A percentile compares a stretch with the other conserved stretches of the same genome.
Evolutionary conservation across 2,113 vertebrate genomes (phyloP).

Genomic region (Melanocharis versteri): DNA sequence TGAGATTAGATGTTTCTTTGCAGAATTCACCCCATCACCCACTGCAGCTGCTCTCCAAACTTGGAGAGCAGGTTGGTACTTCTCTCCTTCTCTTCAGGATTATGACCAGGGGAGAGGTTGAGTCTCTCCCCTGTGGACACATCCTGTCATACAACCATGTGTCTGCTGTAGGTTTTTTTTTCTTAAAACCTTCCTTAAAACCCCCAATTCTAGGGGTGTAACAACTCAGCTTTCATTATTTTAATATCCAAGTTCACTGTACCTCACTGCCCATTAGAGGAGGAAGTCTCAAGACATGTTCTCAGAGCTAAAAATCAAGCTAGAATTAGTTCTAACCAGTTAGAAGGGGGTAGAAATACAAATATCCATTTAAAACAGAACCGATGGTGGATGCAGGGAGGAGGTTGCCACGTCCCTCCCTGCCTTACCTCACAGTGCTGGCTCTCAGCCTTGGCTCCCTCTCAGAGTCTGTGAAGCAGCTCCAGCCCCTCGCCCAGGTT

Average conservation of each 20-base stretch:
- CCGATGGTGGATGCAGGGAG: neutral
- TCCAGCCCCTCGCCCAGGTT: neutral
- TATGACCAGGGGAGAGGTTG: neutral
- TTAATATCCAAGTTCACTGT: neutral
- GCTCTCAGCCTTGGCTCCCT: neutral
- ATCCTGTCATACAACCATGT: neutral
- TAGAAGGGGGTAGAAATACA: accelerated
- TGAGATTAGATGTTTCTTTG: neutral
- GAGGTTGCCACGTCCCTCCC: neutral
- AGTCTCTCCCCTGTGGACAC: neutral
- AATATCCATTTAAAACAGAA: neutral
- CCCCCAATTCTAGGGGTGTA: neutral
- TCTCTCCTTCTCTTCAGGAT: neutral
- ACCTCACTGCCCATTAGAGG: neutral
- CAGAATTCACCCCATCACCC: neutral
- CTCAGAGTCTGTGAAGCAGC: neutral
- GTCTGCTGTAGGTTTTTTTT: neutral
- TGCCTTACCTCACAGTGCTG: neutral
- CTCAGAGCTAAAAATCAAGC: neutral
- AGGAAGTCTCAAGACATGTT: neutral
- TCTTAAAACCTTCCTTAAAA: neutral
- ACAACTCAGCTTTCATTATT: neutral
- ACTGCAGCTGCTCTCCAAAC: neutral
- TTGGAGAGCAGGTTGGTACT: neutral
- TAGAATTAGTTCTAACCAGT: neutral